Evolutionary conservation across 2,797 vertebrate species (phyloP), one percentile per base, ranked within the genome.

Genomic region (Hyperoplus lanceolatus): DNA sequence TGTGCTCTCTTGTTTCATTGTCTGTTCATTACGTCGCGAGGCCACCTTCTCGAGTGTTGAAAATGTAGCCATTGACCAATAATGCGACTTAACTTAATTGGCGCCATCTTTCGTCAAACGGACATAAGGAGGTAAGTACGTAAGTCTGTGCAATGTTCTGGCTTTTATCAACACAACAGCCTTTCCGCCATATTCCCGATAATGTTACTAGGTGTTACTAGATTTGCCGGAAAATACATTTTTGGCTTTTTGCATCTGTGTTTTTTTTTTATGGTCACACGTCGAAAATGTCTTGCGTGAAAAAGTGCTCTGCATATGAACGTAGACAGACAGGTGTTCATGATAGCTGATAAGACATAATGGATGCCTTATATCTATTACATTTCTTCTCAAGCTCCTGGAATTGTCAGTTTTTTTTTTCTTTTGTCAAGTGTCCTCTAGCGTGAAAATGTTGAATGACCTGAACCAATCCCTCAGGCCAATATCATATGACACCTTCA

Each of bases 401-500:
- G 62, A 51, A 54, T 11, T 13, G 45, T 5, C 51, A 62, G 59
- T 29, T 18, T 48, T 57, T 48, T 57, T 43, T 62, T 54, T 54
- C 51, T 58, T 57, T 46, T 60, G 29, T 45, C 72, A 43, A 6
- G 63, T 61, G 54, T 73, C 60, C n/a, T 69, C 38, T 45, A 18
- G 42, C 29, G 65, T 59, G 57, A 77, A 55, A 42, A 12, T 51
- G 29, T 58, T 59, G 12, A 54, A 48, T 70, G 70, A 69, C 70
- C 76, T 63, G 36, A 69, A 70, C 68, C 62, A 29, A 66, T 72
- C 66, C 58, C 53, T 70, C 51, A 3, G 29, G 29, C 53, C 18
- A 39, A 16, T 66, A 61, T 62, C 21, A 54, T 45, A 63, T 58
- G 73, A 75, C 80, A 75, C 70, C 46, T 74, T 75, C 54, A 67